Conservation (phyloP, 2,888 invertebrate genomes). For the Mythimna albipuncta region DNA sequence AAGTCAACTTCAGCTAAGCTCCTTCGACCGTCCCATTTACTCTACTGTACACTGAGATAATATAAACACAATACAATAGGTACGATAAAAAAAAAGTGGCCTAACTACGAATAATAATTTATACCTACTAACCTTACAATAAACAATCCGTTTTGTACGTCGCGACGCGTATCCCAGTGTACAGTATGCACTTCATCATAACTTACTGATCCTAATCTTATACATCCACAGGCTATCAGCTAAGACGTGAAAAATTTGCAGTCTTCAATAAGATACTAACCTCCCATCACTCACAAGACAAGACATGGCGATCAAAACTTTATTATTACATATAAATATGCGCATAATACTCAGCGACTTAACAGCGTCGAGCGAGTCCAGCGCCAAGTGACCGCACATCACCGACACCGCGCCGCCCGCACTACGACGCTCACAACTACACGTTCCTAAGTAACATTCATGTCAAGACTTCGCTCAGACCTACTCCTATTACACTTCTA, state of each 20-base stretch:
- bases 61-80: slow-evolving; percentile 47
- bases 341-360: slow-evolving; percentile 54
- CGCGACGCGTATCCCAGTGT: slow-evolving; percentile 65
- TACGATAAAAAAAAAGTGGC: slow-evolving; percentile 45
- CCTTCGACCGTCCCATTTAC: slow-evolving; percentile 62
- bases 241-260: slow-evolving; percentile 87
- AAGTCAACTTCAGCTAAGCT: slow-evolving; percentile 62
- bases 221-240: slow-evolving; percentile 83
- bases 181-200: slow-evolving; percentile 68
- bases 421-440: slow-evolving; percentile 54
- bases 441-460: slow-evolving; percentile 74
- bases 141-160: slow-evolving; percentile 56
- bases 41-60: slow-evolving; percentile 69
- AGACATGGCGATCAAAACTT: slow-evolving; percentile 81
- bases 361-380: slow-evolving; percentile 22
- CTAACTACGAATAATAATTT: slow-evolving; percentile 62
- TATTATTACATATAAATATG: slow-evolving; percentile 57
- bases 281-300: slow-evolving; percentile 81
- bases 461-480: slow-evolving; percentile 85
- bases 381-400: slow-evolving; percentile 14
- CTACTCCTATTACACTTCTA: slow-evolving; percentile 87
- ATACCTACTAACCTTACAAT: slow-evolving; percentile 57
- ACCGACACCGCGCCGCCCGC: slow-evolving; percentile 16
- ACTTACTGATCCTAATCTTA: slow-evolving; percentile 77
- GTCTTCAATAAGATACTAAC: slow-evolving; percentile 88